Evolutionary conservation across 2,113 vertebrate genomes (phyloP).

Genomic region (Ochotona curzoniae): DNA sequence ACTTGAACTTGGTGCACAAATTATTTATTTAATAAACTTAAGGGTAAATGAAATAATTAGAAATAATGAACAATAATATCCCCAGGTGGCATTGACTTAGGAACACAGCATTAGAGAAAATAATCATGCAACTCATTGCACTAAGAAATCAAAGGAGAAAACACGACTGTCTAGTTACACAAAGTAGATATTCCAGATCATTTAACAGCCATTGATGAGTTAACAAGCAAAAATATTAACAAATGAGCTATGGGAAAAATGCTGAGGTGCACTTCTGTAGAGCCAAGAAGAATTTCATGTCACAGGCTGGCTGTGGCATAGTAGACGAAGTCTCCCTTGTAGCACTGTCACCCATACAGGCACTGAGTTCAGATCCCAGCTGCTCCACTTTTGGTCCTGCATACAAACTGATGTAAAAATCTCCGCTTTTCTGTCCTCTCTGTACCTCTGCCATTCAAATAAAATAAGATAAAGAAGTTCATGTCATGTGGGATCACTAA

Average conservation of each 20-base stretch:
- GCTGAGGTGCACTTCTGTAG: background rate
- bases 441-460: no score
- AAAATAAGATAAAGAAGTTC: background rate
- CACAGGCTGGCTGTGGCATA: no score
- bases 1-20: slow-evolving; percentile 21
- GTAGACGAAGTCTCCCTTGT: no score
- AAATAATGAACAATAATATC: slow-evolving; percentile 44
- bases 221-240: background rate
- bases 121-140: background rate
- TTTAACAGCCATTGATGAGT: background rate
- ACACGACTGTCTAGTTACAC: background rate
- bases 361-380: no score
- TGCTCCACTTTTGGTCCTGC: no score
- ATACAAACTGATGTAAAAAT: no score
- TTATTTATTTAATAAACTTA: slow-evolving; percentile 15
- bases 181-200: background rate
- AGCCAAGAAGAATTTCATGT: background rate
- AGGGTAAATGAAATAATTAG: slow-evolving; percentile 7
- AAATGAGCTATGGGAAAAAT: background rate
- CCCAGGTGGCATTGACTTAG: background rate
- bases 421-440: no score
- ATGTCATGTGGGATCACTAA: background rate
- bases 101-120: background rate
- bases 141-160: slow-evolving; percentile 3
- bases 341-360: no score